Base-by-base conservation (phyloP, 2,888 invertebrate genomes). In the Eretmocerus hayati region DNA sequence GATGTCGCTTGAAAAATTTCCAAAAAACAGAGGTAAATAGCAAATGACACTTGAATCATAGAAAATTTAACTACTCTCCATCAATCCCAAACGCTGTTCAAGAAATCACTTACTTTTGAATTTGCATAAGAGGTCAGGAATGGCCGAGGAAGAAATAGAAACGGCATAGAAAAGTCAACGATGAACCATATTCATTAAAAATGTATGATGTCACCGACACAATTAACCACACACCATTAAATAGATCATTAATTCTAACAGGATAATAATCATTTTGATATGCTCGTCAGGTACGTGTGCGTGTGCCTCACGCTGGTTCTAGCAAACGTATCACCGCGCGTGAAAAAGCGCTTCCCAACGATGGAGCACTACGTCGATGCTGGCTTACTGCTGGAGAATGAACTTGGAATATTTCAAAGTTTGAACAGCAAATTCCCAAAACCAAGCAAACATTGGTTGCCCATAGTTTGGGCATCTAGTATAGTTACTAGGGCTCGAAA, bases 381-480 rank as follows among this genome's bases (percentile, higher is more conserved):
- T 6, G 91, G 91, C 58, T 74, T 92, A 35, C 73, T 92, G 35
- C 77, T 86, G 48, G 85, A 87, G 53, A 91, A 88, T 63, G 92
- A 92, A 69, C 81, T 84, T 60, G 74, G 74, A 33, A 89, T 91
- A 56, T 82, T 92, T 53, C 81, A 84, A 47, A 81, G 84, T 61
- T 75, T 92, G 61, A 87, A 90, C 66, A 73, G 77, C 37, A 87
- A 88, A 64, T 90, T 88, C 65, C 90, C 90, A 0, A 83, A 87
- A 50, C 87, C 88, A 49, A 84, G 89, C 11, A 91, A 91, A 65
- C 90, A 90, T 71, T 92, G 90, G 90, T 60, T 92, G 61, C 91
- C 92, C 8, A 87, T 92, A 54, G 89, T 90, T 11, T 92, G 92
- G 92, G 90, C 90, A 1, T 84, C 90, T 2, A 88, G 89, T 69